Percentiles rank a stretch among this genome's conserved stretches.
Conservation (phyloP, 1,140 invertebrate genomes). For the Oedothorax gibbosus region DNA sequence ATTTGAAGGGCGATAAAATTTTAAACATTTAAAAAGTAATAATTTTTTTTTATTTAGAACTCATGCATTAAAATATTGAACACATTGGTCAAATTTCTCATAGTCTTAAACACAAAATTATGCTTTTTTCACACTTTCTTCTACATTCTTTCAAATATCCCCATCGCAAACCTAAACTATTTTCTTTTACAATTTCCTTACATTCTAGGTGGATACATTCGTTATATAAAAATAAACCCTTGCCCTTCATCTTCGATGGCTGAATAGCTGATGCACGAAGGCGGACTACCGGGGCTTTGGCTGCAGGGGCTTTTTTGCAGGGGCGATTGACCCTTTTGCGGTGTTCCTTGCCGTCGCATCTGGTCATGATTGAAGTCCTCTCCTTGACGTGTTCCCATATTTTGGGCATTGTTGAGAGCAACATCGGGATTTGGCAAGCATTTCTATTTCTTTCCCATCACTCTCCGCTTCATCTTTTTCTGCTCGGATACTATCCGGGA, state of each 20-base stretch:
- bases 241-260: conserved; percentile 44
- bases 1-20: conserved; percentile 28
- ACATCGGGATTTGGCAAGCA: conserved; percentile 60
- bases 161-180: no score
- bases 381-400: conserved; percentile 58
- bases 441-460: conserved; percentile 45
- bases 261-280: conserved; percentile 46
- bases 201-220: conserved; percentile 45
- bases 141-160: no score
- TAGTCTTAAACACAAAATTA: no score
- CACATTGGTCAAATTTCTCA: no score
- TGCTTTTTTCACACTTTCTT: no score
- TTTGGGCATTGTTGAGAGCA: conserved; percentile 58
- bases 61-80: no score
- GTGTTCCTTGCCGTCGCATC: conserved; percentile 48
- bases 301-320: conserved; percentile 37
- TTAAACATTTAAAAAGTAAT: no score
- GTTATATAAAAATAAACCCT: conserved; percentile 16
- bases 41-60: no score
- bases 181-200: conserved; percentile 26
- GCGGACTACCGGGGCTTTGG: not conserved
- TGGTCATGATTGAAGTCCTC: conserved; percentile 57
- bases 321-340: conserved; percentile 60
- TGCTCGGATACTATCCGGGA: conserved; percentile 6
- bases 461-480: conserved; percentile 26